phyloP scores from a whole-genome alignment of 2,113 vertebrate genomes.

The Marmota flaviventris region DNA sequence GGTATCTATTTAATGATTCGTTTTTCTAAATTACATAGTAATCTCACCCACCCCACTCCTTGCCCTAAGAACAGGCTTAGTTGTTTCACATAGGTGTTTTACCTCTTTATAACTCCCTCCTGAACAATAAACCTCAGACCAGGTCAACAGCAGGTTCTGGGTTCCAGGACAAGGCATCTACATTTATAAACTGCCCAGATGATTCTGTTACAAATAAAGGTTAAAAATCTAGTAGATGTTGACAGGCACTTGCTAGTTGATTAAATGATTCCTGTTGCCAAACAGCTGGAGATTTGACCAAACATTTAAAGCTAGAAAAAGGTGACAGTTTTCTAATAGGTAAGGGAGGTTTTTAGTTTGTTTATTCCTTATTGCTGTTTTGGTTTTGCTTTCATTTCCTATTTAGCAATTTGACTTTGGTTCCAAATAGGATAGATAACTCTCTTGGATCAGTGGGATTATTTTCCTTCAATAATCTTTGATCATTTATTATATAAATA shows the following conservation, averaged over 20 bases:
- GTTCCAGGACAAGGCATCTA: not conserved
- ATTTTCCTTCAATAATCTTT: not conserved
- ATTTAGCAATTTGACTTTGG: not conserved
- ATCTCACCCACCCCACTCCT: not conserved
- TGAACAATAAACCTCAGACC: not conserved
- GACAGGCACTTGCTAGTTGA: not conserved
- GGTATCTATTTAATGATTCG: not conserved
- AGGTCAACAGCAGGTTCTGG: not conserved
- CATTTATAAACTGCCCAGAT: not conserved
- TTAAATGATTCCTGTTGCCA: not conserved
- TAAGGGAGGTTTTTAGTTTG: not conserved
- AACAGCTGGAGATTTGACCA: not conserved
- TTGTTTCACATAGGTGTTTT: not conserved
- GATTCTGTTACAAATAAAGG: not conserved
- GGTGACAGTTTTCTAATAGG: not conserved
- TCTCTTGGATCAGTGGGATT: not conserved
- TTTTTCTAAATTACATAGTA: not conserved
- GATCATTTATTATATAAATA: not conserved
- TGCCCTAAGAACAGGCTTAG: not conserved
- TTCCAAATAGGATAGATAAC: not conserved
- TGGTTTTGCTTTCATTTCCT: constrained; percentile 48
- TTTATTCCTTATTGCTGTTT: not conserved
- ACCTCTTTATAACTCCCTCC: not conserved
- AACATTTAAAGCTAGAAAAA: not conserved
- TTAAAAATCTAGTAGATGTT: not conserved